Evolutionary conservation across 2,888 invertebrate genomes (phyloP).

Genomic region (Caenorhabditis plicata): DNA sequence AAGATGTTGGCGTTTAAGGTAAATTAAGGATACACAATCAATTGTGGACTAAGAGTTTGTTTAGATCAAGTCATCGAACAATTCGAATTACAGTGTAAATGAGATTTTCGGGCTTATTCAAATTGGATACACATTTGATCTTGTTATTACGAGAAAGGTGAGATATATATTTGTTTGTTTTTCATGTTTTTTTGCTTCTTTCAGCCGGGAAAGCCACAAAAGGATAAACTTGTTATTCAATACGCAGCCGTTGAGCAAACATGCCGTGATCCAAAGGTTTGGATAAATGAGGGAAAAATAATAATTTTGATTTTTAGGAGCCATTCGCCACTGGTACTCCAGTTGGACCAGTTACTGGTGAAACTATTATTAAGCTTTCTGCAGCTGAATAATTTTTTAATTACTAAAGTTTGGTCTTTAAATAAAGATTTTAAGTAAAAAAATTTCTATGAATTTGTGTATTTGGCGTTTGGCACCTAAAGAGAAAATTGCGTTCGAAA

Average conservation of each 20-base stretch:
- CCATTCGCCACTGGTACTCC: conserved; percentile 25
- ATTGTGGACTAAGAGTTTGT: neutral
- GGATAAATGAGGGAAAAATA: too few relatives aligned
- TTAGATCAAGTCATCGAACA: conserved; percentile 48
- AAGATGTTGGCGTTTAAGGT: conserved; percentile 50
- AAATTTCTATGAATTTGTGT: too few relatives aligned
- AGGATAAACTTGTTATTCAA: conserved; percentile 30
- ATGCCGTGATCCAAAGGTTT: conserved; percentile 20
- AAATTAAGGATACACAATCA: neutral
- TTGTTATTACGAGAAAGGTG: conserved; percentile 31
- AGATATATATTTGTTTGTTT: neutral
- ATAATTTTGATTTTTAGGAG: too few relatives aligned
- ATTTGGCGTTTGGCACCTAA: too few relatives aligned
- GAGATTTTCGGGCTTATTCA: conserved; percentile 27
- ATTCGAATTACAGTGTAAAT: conserved; percentile 48
- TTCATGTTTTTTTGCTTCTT: neutral
- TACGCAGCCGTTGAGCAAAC: conserved; percentile 29
- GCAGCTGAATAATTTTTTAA: conserved; percentile 27
- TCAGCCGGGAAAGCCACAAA: conserved; percentile 27
- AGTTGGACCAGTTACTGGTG: conserved; percentile 26
- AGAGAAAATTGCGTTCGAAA: too few relatives aligned
- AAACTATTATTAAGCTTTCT: conserved; percentile 36
- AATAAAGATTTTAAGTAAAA: too few relatives aligned
- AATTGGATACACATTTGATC: conserved; percentile 29
- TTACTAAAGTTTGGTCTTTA: neutral